Base-by-base conservation (phyloP, 2,797 vertebrate species). In the Ptychobarbus kaznakovi region DNA sequence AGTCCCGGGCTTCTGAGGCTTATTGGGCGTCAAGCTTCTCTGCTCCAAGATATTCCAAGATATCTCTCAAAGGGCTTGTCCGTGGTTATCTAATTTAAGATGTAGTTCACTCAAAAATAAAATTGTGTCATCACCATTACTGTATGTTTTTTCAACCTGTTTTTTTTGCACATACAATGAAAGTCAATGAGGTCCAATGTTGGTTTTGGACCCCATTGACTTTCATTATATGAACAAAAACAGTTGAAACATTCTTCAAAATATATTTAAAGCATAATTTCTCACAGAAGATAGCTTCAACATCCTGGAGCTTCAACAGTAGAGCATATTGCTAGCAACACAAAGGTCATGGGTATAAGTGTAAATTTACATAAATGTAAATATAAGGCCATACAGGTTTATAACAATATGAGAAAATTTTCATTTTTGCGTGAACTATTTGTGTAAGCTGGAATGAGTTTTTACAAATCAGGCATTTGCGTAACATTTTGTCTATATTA, bases 21-120 rank as follows among this genome's bases (percentile, higher is more conserved):
- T 44, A 72, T 13, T 86, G 73, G 22, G 72, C 11, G 25, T 66
- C 79, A 83, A 69, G 61, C 74, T 44, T 79, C 75, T 53, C 76
- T 84, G 70, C 56, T 84, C 38, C 7, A 16, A 61, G 56, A 42
- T 77, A 56, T 77, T 51, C 49, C 32, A 35, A 65, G 66, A 61
- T 72, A 80, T 49, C 40, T 6, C 42, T 85, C 68, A 49, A 73
- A 79, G 15, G 38, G 51, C 46, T 77, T 77, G 22, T 83, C 40
- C 15, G 2, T 51, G 70, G 28, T 46, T 83, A 20, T 49, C 18
- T 75, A 38, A 79, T 79, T 79, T 44, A 79, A 63, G 76, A 58
- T 32, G 11, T 42, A 79, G 76, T 63, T 79, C 10, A 2, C n/a
- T 44, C 9, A 44, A 20, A 78, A 25, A 15, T n/a, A 11, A 42